A percentile compares a stretch with the other conserved stretches of the same genome.
Evolutionary conservation across 2,888 invertebrate species (phyloP).

Genomic region (Syrista parreyssii): DNA sequence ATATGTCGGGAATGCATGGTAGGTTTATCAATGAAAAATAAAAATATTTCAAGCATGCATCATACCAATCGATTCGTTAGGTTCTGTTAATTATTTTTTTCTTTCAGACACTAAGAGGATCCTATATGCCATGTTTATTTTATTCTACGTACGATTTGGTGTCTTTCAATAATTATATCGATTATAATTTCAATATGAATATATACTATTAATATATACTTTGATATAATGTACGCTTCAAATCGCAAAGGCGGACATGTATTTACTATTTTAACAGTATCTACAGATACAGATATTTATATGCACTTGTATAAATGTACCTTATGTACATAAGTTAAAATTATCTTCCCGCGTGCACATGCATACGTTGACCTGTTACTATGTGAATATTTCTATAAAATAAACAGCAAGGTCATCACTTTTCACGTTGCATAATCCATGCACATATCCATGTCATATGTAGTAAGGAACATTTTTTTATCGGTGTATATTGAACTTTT

Average conservation of each 20-base stretch:
- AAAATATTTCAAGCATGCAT: too few species aligned
- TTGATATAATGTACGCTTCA: not conserved
- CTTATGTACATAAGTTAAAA: not conserved
- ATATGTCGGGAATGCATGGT: not conserved
- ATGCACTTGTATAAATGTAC: not conserved
- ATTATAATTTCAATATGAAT: not conserved
- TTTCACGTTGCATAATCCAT: not conserved
- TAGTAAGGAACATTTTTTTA: not conserved
- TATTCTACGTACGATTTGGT: not conserved
- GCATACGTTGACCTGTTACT: not conserved
- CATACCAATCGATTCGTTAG: too few species aligned
- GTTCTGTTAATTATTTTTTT: not conserved
- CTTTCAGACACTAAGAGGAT: not conserved
- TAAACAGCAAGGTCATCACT: not conserved
- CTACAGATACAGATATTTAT: not conserved
- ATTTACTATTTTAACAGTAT: not conserved
- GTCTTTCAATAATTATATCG: not conserved
- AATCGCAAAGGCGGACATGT: not conserved
- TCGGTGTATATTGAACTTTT: not conserved
- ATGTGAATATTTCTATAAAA: not conserved
- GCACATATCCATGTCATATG: not conserved
- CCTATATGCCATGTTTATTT: too few species aligned
- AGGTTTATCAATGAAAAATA: not conserved
- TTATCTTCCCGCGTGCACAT: not conserved
- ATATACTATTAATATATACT: not conserved